Evolutionary conservation across 2,888 invertebrate species (phyloP), one percentile per base, ranked within the genome.

Genomic region (Meghimatium bilineatum): DNA sequence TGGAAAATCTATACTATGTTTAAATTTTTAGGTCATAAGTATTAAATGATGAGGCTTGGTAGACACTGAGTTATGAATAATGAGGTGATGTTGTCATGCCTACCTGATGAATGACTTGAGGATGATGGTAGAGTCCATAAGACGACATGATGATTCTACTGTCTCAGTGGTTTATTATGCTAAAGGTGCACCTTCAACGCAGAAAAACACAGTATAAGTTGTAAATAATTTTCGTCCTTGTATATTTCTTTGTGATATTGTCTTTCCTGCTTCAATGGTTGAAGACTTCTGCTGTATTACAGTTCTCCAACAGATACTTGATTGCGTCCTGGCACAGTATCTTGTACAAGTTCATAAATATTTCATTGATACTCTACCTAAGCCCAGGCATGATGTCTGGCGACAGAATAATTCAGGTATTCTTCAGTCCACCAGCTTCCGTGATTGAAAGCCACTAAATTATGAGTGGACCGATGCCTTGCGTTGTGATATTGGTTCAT

Each of bases 81-180:
- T 74, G 52, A 52, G n/a, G n/a, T 17, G 52, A 17, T 74, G 23
- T 23, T 20, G 26, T 29, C 34, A 14, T 29, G 52, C 86, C 83
- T 86, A 86, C 86, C 86, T 86, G 86, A 66, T 86, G 86, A 26
- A 85, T 76, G 60, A 86, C 83, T 74, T 86, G 86, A 10, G 85
- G 85, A 75, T 85, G 86, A 49, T 86, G 86, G 74, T 85, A 86
- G 26, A 86, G 83, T 29, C 86, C 85, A 74, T 86, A 86, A 36
- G 86, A 86, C 52, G 86, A 86, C 86, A 86, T 86, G 29, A 12
- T 60, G n/a, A 23, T 34, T 23, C 2, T 26, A 2, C n/a, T 74
- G 72, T 26, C 34, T n/a, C 49, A 26, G 60, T 63, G n/a, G 38
- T 32, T 20, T 36, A n/a, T 63, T 23, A 20, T 75, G 52, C 2